These are phyloP conservation scores for Brachionus sp. DNA, from an alignment of 1,140 invertebrate genomes.

Conservation along the genomic window DNA sequence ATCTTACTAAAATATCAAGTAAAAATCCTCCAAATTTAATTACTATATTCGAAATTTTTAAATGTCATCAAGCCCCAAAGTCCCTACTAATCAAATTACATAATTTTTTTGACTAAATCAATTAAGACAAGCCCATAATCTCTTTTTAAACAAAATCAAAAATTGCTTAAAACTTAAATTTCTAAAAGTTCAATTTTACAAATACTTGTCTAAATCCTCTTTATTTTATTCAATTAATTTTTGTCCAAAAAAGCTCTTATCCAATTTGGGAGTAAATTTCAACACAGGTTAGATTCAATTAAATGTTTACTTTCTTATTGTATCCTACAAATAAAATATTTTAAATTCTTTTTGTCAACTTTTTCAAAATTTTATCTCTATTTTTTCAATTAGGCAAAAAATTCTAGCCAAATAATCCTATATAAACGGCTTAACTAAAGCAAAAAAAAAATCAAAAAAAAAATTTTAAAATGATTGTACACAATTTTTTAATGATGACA, in stretches of 20 bases:
- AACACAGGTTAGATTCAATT: conserved; percentile 27
- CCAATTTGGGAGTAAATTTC: conserved; percentile 22
- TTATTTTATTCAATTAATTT: conserved; percentile 33
- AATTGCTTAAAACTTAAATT: conserved; percentile 19
- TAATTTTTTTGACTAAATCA: conserved; percentile 35
- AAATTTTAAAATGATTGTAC: background rate
- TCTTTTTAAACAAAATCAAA: conserved; percentile 39
- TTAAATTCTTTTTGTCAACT: conserved; percentile 32
- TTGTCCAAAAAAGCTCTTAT: background rate
- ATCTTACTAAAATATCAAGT: background rate
- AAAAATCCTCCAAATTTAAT: background rate
- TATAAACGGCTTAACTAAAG: conserved; percentile 12
- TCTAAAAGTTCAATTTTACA: conserved; percentile 5
- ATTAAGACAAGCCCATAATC: conserved; percentile 11
- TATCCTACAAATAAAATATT: conserved; percentile 14
- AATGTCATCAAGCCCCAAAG: background rate
- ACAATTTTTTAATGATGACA: background rate
- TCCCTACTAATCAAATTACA: conserved; percentile 21
- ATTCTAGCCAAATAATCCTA: background rate
- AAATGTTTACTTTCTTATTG: conserved; percentile 23
- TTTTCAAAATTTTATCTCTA: background rate
- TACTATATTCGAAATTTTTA: background rate
- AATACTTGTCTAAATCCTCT: conserved; percentile 8
- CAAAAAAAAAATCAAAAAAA: background rate
- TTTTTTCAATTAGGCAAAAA: conserved; percentile 17